A percentile compares a stretch with the other conserved stretches of the same genome.
These are phyloP conservation scores for Lingula anatina DNA, from an alignment of 2,888 invertebrate species.

Conservation along the genomic window DNA sequence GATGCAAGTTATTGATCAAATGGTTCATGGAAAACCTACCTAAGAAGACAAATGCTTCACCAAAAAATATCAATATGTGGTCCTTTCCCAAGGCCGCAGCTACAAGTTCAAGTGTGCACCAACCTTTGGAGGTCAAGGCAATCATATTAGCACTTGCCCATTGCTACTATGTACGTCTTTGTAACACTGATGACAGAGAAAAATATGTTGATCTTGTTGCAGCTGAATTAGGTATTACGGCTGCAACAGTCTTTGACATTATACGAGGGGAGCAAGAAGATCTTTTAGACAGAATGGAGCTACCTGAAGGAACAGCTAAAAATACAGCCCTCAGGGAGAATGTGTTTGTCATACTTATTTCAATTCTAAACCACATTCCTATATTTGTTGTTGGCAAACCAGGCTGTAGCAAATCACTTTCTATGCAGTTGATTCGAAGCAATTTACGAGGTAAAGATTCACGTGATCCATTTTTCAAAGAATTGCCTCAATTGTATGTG, in stretches of 20 bases:
- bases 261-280: slow-evolving; percentile 20
- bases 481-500: slow-evolving; percentile 20
- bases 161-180: slow-evolving; percentile 3
- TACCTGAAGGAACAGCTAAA: slow-evolving; percentile 21
- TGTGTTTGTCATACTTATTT: no score
- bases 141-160: slow-evolving; percentile 4
- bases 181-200: background rate
- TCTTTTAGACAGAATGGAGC: slow-evolving; percentile 20
- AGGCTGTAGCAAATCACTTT: no score
- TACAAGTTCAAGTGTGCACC: no score
- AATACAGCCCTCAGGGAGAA: slow-evolving; percentile 27
- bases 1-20: background rate
- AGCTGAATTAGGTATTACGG: slow-evolving; percentile 8
- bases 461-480: slow-evolving; percentile 18
- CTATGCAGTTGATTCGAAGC: slow-evolving; percentile 24
- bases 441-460: slow-evolving; percentile 27
- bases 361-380: slow-evolving; percentile 23
- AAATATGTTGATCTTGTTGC: background rate
- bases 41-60: background rate
- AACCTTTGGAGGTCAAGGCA: background rate
- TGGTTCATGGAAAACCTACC: slow-evolving; percentile 2
- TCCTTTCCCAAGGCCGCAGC: no score
- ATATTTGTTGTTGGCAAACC: slow-evolving; percentile 30
- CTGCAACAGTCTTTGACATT: slow-evolving; percentile 3
- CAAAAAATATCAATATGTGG: no score